These are phyloP conservation scores for Zelostemma sp. DNA, from an alignment of 1,140 invertebrate species.

Conservation along the genomic window DNA sequence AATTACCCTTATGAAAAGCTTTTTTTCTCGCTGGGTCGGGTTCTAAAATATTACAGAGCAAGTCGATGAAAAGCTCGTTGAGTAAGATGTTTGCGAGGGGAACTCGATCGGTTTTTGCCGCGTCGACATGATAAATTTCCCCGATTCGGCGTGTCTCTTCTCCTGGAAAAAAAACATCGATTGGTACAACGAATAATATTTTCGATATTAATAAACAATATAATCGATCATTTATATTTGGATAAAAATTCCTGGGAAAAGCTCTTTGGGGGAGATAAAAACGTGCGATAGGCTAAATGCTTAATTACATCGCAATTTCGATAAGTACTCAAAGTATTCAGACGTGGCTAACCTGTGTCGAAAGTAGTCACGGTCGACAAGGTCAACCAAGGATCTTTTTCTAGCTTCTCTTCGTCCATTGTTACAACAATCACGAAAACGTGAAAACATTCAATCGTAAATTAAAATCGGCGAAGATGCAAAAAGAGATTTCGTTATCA, in stretches of 20 bases:
- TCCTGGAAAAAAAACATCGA: constrained; percentile 21
- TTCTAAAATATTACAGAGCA: constrained; percentile 74
- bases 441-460: too few relatives aligned
- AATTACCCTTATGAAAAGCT: constrained; percentile 70
- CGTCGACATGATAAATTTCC: constrained; percentile 10
- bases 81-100: constrained; percentile 72
- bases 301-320: not conserved
- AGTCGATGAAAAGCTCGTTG: constrained; percentile 76
- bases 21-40: constrained; percentile 71
- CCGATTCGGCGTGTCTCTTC: constrained; percentile 21
- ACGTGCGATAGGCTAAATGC: not conserved
- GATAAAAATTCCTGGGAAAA: too few relatives aligned
- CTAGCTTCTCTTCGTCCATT: not conserved
- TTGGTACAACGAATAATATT: not conserved
- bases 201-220: not conserved
- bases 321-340: not conserved
- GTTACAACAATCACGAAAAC: too few relatives aligned
- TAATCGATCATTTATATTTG: too few relatives aligned
- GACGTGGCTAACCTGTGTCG: constrained; percentile 29
- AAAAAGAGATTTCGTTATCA: too few relatives aligned
- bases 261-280: too few relatives aligned
- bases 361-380: constrained; percentile 38
- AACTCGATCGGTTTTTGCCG: constrained; percentile 18
- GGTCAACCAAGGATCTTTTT: constrained; percentile 27
- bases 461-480: too few relatives aligned